Conservation (phyloP, 1,140 invertebrate species). For the Euura saliciscinereae region DNA sequence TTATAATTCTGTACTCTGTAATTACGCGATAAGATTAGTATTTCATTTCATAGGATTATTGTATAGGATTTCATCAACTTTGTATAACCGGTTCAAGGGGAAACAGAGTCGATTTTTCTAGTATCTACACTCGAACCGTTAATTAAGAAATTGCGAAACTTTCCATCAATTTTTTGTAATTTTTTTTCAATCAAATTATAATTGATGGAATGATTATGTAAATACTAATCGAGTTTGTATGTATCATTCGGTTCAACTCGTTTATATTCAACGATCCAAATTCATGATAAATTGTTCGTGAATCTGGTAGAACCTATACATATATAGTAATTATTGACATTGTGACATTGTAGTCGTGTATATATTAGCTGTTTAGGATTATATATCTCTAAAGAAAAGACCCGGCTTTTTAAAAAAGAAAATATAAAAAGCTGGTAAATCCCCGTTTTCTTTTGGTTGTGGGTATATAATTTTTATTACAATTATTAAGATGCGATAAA, state of each 20-base stretch:
- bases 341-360: conserved; percentile 1
- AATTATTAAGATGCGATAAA: background rate
- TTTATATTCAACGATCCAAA: background rate
- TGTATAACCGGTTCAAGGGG: no score
- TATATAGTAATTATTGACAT: background rate
- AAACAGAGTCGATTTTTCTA: no score
- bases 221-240: background rate
- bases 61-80: no score
- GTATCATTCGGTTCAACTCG: background rate
- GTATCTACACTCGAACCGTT: no score
- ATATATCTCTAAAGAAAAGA: no score
- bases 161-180: no score
- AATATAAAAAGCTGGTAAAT: background rate
- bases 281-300: background rate
- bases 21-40: no score
- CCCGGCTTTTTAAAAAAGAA: background rate
- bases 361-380: background rate
- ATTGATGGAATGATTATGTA: background rate
- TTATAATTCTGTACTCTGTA: no score
- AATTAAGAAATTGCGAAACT: no score
- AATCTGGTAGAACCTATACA: background rate
- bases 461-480: background rate
- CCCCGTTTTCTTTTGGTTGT: background rate
- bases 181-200: no score
- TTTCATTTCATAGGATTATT: no score